Evolutionary conservation across 2,888 invertebrate species (phyloP), one percentile per base, ranked within the genome.

Genomic region (Desoria tigrina): DNA sequence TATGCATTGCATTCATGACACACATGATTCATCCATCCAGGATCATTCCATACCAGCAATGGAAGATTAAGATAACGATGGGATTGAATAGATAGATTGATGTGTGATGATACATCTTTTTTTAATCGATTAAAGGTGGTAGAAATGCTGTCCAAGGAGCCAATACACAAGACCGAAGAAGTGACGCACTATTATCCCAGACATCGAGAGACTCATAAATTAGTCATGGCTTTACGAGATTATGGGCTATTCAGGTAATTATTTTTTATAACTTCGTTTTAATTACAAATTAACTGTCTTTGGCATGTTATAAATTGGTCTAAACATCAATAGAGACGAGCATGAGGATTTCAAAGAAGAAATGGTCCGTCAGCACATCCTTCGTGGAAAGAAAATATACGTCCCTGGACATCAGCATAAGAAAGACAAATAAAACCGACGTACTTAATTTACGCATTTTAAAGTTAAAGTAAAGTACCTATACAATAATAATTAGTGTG

Each of bases 261-360:
- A n/a, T n/a, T n/a, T 49, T 39, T 18, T 11, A 27, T 18, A 59
- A 45, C 42, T 45, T 24, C 27, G 6, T 9, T n/a, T 45, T 21
- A 45, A 45, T 21, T n/a, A 21, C 16, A 9, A 18, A 21, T 45
- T 45, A 18, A 45, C 21, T 18, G 16, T 45, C 4, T 9, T 45
- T 45, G 45, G 39, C 39, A 11, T 14, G 39, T 11, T 39, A 32
- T 32, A 7, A 11, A 32, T 32, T 32, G 32, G 11, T 32, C 11
- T 4, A 32, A 11, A 32, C 11, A 7, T 32, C 11, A 32, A 32
- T 32, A 77, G 80, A 65, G 93, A 94, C 78, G 94, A 94, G 79
- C 94, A 94, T 80, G 84, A 88, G 78, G 94, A 94, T 81, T 94
- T 93, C 78, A 87, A 87, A 75, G 92, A 94, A 57, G 94, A 94